A percentile compares a stretch with the other conserved stretches of the same genome.
phyloP scores from a whole-genome alignment of 1,140 invertebrate genomes.

The Caenorhabditis elegans region WBcel235 BX284603.4:8985001-8985500 shows the following conservation, averaged over 20 bases:
- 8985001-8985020: neutral
- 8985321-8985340: too few relatives aligned
- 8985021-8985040: neutral
- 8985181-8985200: neutral
- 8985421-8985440: too few relatives aligned
- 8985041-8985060: slow-evolving; percentile 8
- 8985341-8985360: too few relatives aligned
- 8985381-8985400: neutral
- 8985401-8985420: neutral
- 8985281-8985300: too few relatives aligned
- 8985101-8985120: neutral
- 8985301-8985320: neutral
- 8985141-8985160: neutral
- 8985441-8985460: neutral
- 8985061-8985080: neutral
- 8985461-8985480: neutral
- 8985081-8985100: neutral
- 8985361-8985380: neutral
- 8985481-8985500: neutral
- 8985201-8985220: neutral
- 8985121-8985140: neutral
- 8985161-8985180: neutral
- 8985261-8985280: neutral
- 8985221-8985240: neutral
- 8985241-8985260: neutral